Conservation (phyloP, 2,888 invertebrate genomes). For the Fragum whitleyi region DNA sequence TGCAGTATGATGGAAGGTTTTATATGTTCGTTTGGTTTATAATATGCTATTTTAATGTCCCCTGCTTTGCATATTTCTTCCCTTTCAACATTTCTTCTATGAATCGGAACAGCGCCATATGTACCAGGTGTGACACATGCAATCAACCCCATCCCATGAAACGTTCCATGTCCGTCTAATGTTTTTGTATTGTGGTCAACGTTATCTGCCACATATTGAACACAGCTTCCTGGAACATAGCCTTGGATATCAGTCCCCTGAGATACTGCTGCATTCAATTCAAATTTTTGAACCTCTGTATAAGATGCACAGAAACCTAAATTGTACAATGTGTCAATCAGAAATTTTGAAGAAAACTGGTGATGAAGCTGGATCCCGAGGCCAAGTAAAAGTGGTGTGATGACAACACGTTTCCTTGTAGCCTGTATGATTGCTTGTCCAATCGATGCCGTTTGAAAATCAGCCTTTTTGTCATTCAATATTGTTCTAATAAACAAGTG, state of each 20-base stretch:
- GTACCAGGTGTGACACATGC: constrained; percentile 29
- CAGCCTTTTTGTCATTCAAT: constrained; percentile 44
- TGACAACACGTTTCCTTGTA: constrained; percentile 57
- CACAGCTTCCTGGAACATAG: constrained; percentile 16
- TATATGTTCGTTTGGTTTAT: constrained; percentile 3
- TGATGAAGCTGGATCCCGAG: constrained; percentile 70
- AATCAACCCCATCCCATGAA: constrained; percentile 41
- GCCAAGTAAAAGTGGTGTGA: constrained; percentile 68
- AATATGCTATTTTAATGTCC: constrained; percentile 10
- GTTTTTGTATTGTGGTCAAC: constrained; percentile 41
- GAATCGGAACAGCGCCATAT: neutral
- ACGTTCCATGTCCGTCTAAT: constrained; percentile 31
- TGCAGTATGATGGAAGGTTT: constrained; percentile 14
- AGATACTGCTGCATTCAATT: constrained; percentile 25
- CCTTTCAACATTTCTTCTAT: constrained; percentile 11
- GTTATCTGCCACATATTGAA: constrained; percentile 43
- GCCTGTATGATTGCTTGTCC: constrained; percentile 71
- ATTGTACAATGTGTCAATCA: constrained; percentile 67
- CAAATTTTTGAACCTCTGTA: constrained; percentile 41
- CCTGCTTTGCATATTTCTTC: constrained; percentile 21
- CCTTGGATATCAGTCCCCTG: constrained; percentile 23
- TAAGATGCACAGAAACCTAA: constrained; percentile 67
- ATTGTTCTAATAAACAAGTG: constrained; percentile 32
- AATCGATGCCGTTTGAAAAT: constrained; percentile 56
- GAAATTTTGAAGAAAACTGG: constrained; percentile 64